Conservation (phyloP, 1,140 invertebrate species). For the Conus betulinus region DNA sequence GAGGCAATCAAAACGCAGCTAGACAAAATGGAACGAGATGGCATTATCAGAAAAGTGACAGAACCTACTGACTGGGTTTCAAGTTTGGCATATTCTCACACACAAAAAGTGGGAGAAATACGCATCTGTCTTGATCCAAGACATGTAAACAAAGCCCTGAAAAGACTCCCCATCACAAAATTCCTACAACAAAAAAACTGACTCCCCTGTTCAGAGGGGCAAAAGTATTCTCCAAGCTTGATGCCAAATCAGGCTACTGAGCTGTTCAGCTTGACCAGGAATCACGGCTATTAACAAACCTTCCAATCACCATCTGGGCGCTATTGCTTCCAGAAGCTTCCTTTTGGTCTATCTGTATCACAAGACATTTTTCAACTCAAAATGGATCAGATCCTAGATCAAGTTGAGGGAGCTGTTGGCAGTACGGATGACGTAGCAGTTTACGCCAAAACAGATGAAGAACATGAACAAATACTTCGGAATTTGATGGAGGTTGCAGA, state of each 20-base stretch:
- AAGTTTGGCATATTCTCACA: no score
- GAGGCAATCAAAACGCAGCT: no score
- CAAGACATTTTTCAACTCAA: slow-evolving; percentile 37
- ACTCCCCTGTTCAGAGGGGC: slow-evolving; percentile 3
- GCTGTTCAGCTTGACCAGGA: background rate
- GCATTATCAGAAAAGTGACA: no score
- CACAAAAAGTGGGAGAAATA: no score
- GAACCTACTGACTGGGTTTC: no score
- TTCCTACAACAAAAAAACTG: slow-evolving; percentile 16
- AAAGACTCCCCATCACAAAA: background rate
- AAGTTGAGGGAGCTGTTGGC: slow-evolving; percentile 65
- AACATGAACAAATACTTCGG: background rate
- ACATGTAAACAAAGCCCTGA: slow-evolving; percentile 11
- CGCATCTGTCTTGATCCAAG: slow-evolving; percentile 15
- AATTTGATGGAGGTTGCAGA: background rate
- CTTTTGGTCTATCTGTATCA: slow-evolving; percentile 61
- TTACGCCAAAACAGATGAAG: no score
- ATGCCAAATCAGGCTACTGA: slow-evolving; percentile 28
- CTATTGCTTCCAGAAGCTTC: slow-evolving; percentile 18
- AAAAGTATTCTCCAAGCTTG: background rate
- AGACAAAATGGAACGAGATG: no score
- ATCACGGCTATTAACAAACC: background rate
- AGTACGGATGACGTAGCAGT: slow-evolving; percentile 58
- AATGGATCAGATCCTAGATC: slow-evolving; percentile 67
- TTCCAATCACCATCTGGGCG: slow-evolving; percentile 41